Evolutionary conservation across 2,797 vertebrate genomes (phyloP), one percentile per base, ranked within the genome.

Genomic region (Syngnathus acus): DNA sequence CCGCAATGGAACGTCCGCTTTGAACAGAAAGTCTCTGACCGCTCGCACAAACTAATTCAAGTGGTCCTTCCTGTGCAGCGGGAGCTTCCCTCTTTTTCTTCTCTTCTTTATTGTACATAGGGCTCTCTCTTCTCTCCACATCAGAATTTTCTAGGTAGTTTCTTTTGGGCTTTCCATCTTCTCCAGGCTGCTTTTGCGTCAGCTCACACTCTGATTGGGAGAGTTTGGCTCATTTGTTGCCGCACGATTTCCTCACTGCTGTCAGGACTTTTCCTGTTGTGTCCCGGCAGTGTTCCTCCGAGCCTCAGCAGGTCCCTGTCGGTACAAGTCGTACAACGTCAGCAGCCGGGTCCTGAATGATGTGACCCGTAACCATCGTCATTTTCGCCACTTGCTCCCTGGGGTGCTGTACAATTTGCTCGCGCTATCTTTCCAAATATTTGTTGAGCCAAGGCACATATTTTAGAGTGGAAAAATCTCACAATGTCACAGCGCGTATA

Each of bases 161-260:
- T 60, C 48, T 60, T 77, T 65, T 64, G 32, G 68, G 58, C 40
- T 17, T 65, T 72, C 64, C 1, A 55, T 62, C 23, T 78, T 72
- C 66, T 62, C 64, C 19, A 6, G 57, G 9, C 17, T 13, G 64
- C 69, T 48, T 48, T 48, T 16, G 47, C 53, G 11, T 70, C 66
- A 1, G 73, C 50, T 98, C 92, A 98, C 90, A 98, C 96, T 86
- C 97, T 90, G 88, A 98, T 96, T 0, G 96, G 95, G 72, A 98
- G 93, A 0, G 95, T 98, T 90, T 98, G 96, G 91, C 96, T 98
- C 96, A 98, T 98, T 89, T 98, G 96, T 83, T 96, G 90, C 79
- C 95, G 89, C 88, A 94, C 92, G 65, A 92, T 89, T 89, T 98
- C 95, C 89, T 98, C 94, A 83, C 95, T 94, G 81, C 90, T 92